Evolutionary conservation across 2,888 invertebrate genomes (phyloP), one percentile per base, ranked within the genome.

Genomic region (Micoletzkya japonica): DNA sequence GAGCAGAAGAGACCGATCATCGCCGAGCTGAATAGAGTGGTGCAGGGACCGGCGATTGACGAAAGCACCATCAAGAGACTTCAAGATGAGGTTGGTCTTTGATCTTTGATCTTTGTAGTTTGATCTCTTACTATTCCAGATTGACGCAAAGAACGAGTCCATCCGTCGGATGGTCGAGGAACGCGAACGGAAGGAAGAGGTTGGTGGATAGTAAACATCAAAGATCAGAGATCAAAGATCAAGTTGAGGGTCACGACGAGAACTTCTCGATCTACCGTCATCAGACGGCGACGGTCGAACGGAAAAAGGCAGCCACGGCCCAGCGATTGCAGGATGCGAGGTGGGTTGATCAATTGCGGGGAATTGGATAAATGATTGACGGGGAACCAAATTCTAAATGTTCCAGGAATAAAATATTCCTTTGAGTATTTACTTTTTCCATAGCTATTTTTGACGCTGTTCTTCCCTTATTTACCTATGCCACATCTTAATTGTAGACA

Each of bases 241-340:
- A n/a, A n/a, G n/a, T 6, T 0, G 90, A 90, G 72, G 90, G 90
- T 1, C 86, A 87, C 54, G 89, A 90, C 75, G 92, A 93, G 85
- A 92, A 92, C 85, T 87, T 93, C 74, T 91, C 91, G 1, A 91
- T 93, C 56, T 93, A 93, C 85, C 89, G 93, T 39, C 93, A 94
- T 84, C 93, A 94, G 85, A 87, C 88, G 71, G 70, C 73, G 20
- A 76, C 78, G 32, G 91, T 93, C 59, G 89, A 90, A 17, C 90
- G 92, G 71, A 92, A 92, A 85, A 93, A 93, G 85, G 91, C 91
- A 74, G 89, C 89, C 24, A 90, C 91, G 49, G 91, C 91, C 0
- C 90, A 91, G 74, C 89, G 90, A 71, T 89, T 92, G 34, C 90
- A 90, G 74, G 91, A 92, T 72, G 86, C 91, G 0, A 89, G 91